A percentile compares a stretch with the other conserved stretches of the same genome.
phyloP scores from a whole-genome alignment of 2,888 invertebrate genomes.

The Cephus nigrinus region DNA sequence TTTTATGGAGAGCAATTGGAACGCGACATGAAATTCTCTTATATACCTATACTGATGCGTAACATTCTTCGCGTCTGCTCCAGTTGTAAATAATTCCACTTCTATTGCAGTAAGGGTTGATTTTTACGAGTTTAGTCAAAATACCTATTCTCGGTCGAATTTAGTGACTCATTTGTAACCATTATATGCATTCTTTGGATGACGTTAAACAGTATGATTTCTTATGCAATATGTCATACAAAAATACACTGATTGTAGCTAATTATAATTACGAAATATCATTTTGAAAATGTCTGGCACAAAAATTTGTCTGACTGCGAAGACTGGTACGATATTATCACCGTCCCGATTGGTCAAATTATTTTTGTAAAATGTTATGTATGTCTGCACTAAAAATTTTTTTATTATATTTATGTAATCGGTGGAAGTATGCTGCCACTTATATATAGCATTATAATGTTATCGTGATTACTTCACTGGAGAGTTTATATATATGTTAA shows the following conservation, averaged over 20 bases:
- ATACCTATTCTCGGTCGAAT: neutral
- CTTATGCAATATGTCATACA: neutral
- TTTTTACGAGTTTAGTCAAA: conserved; percentile 29
- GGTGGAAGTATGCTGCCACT: neutral
- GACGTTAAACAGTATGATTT: neutral
- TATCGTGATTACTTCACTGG: neutral
- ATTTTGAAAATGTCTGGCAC: too few relatives aligned
- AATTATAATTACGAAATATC: neutral
- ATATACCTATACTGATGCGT: conserved; percentile 14
- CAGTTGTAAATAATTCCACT: conserved; percentile 59
- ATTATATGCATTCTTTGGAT: neutral
- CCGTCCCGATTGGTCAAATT: neutral
- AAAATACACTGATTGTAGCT: neutral
- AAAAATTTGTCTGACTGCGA: neutral
- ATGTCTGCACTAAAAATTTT: neutral
- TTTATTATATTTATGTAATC: neutral
- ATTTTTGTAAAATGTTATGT: neutral
- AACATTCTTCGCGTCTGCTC: conserved; percentile 40
- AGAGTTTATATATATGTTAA: neutral
- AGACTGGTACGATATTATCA: neutral
- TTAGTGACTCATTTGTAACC: neutral
- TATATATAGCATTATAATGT: too few relatives aligned
- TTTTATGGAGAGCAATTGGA: conserved; percentile 41
- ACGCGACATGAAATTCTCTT: conserved; percentile 36
- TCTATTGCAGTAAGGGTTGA: conserved; percentile 44